Percentiles rank a stretch among this genome's conserved stretches.
Conservation (phyloP, 2,797 vertebrate species). For the Brachyrhaphis roseni region DNA sequence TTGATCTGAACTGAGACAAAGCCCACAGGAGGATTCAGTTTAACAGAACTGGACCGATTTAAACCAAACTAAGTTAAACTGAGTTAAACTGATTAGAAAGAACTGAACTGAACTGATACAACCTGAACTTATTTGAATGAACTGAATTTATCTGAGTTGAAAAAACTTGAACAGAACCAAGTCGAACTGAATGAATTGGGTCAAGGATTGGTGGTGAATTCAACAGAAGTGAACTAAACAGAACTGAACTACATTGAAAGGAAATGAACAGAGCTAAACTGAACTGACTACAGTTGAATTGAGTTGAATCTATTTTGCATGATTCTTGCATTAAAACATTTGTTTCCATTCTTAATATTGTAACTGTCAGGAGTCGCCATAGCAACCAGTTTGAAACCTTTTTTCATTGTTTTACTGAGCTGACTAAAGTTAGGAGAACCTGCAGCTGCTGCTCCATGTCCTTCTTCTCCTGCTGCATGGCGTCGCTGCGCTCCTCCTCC, state of each 20-base stretch:
- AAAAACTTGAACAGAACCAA: not conserved
- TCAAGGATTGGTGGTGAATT: not conserved
- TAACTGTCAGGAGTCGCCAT: not conserved
- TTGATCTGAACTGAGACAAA: not conserved
- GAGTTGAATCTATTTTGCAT: not conserved
- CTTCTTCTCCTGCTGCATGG: slow-evolving; percentile 89
- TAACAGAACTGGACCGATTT: not conserved
- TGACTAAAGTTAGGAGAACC: slow-evolving; percentile 67
- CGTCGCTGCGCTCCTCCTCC: slow-evolving; percentile 89
- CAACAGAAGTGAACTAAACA: accelerated
- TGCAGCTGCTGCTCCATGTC: slow-evolving; percentile 93
- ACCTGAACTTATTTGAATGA: not conserved
- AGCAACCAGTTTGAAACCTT: not conserved
- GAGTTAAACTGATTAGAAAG: not conserved
- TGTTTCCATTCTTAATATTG: not conserved
- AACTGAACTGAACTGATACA: not conserved
- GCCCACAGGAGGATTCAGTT: not conserved
- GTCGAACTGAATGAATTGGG: not conserved
- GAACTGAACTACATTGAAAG: no score
- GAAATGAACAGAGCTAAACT: not conserved
- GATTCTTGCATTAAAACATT: not conserved
- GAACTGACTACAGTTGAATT: not conserved
- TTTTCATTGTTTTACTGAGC: not conserved
- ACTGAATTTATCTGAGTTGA: not conserved
- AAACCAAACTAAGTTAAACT: not conserved